Evolutionary conservation across 2,888 invertebrate genomes (phyloP).

Genomic region (Pollenia griseotomentosa): DNA sequence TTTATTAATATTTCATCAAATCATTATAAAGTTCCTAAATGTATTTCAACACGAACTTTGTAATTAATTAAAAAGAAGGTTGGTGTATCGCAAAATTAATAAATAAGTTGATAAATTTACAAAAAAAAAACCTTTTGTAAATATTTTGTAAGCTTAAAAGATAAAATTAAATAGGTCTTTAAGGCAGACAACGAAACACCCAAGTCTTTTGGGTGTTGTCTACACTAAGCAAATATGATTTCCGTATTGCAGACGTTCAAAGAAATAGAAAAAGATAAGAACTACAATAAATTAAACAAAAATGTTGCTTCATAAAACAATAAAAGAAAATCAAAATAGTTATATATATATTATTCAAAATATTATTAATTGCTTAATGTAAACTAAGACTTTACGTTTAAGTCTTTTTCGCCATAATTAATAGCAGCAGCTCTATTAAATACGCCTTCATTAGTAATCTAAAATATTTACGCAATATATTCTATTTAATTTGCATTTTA

Average conservation of each 20-base stretch:
- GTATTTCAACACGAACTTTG: background rate
- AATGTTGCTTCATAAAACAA: too few species aligned
- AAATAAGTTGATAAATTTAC: slow-evolving; percentile 26
- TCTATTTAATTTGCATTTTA: slow-evolving; percentile 34
- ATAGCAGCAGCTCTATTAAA: background rate
- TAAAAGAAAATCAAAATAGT: too few species aligned
- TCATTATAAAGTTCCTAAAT: background rate
- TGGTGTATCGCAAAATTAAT: background rate
- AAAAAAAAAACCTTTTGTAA: slow-evolving; percentile 19
- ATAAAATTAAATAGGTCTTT: slow-evolving; percentile 23
- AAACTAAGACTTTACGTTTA: too few species aligned
- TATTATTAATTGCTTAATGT: background rate
- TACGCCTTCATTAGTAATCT: slow-evolving; percentile 50
- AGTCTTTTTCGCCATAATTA: background rate
- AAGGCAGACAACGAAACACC: background rate
- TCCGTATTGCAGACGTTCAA: too few species aligned
- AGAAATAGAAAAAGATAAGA: too few species aligned
- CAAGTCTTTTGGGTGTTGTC: background rate
- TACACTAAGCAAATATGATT: too few species aligned
- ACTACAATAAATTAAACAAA: too few species aligned
- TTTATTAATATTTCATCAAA: too few species aligned
- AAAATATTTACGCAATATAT: slow-evolving; percentile 51
- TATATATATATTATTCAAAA: background rate
- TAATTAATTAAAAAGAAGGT: slow-evolving; percentile 15
- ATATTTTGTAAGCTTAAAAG: slow-evolving; percentile 10